Base-by-base conservation (phyloP, 2,888 invertebrate species). In the Timema podura region DNA sequence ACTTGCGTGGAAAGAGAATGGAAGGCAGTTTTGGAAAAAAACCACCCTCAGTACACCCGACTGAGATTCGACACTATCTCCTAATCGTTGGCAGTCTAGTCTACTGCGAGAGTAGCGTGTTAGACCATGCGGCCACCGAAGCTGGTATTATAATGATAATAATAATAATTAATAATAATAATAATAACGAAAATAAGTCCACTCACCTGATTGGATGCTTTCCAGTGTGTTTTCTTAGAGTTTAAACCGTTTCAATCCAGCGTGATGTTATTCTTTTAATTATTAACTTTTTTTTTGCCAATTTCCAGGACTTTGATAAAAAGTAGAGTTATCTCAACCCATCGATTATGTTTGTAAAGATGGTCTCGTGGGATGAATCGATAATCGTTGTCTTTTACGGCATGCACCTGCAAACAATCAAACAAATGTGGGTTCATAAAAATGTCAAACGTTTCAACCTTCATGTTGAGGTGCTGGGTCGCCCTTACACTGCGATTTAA, bases 271-370 rank as follows among this genome's bases (percentile, higher is more conserved):
- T 30, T 61, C 30, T 13, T 61, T 61, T 45, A 11, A 61, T 30
- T 61, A 15, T 61, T 30, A 16, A 44, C 45, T 30, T 44, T 45
- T 44, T 30, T 8, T 61, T 61, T 61, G 61, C 61, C 61, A 61
- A 45, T 61, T 61, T 61, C 45, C 44, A 61, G 61, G 44, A 61
- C 61, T 61, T 61, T 30, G 16, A 61, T 45, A 44, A 44, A 30
- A 61, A 30, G 30, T 61, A 30, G 9, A 13, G 30, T 9, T 61
- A 44, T 61, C 61, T 61, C 61, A 61, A 61, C 61, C 61, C 61
- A 61, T 61, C 61, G 61, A 61, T 61, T 61, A 61, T 30, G 59
- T 59, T 59, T 59, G 61, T 16, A 45, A 61, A 61, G 30, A 61
- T 61, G 30, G 30, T 30, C 61, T 61, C 61, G 61, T 45, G 16